Base-by-base conservation (phyloP, 2,797 vertebrate genomes). In the Myripristis murdjan region DNA sequence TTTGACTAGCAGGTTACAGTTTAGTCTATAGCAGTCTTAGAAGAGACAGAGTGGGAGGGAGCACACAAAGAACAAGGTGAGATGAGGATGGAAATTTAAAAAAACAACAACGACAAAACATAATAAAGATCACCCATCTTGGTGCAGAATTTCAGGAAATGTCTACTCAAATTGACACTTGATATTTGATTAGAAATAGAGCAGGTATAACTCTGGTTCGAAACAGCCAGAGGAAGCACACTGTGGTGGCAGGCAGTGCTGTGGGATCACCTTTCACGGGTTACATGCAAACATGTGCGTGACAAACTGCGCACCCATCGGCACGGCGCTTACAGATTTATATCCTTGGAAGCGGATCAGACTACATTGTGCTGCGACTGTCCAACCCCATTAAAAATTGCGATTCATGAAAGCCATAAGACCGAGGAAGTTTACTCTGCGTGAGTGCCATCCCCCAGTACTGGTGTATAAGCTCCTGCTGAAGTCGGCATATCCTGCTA, bases 31-130 rank as follows among this genome's bases (percentile, higher is more conserved):
- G 79, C 65, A 63, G 85, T 77, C 80, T 71, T 84, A 64, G 57
- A 79, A 88, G 87, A 90, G 86, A 91, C 86, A 85, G 89, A 88
- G 91, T 91, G 91, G 90, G 89, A 88, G 88, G 85, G 77, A 89
- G 58, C 41, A 73, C 73, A 77, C 70, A 70, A 67, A 78, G 81
- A 87, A 18, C 52, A 75, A n/a, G n/a, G n/a, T n/a, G n/a, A 84
- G 81, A 82, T 84, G 73, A 87, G 82, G 12, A 1, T 20, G 26
- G 60, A 64, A 60, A 54, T 28, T 68, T 24, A 23, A 23, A 43
- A 31, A 77, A 64, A 47, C 47, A n/a, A 48, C 49, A 48, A 49
- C 11, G 18, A 20, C 26, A 75, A 64, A 46, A 75, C 15, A 28
- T 52, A 39, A 54, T 62, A 64, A 53, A 58, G 49, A 51, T 56